Base-by-base conservation (phyloP, 2,113 vertebrate species). In the Athene cunicularia region DNA sequence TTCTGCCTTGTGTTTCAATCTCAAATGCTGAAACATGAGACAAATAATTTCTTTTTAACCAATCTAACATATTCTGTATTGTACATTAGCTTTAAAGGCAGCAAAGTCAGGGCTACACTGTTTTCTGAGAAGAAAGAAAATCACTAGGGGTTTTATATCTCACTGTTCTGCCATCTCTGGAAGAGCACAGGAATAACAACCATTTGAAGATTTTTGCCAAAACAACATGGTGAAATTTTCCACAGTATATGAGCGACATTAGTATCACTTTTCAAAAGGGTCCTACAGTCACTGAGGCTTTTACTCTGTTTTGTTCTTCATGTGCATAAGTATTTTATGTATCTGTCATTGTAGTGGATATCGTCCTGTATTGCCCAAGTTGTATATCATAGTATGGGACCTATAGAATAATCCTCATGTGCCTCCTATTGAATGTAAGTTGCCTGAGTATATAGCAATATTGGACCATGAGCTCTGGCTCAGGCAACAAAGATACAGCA, bases 331-430 rank as follows among this genome's bases (percentile, higher is more conserved):
- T 71, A 35, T 76, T 79, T 70, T 62, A 64, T 28, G 19, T 70
- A 21, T 86, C 58, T 76, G 24, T 70, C 9, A 2, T 17, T 53
- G 60, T 33, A 73, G 47, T 63, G 23, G 13, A 17, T 55, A 45
- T 58, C 22, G 8, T 62, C 33, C 35, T 53, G 3, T 47, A n/a
- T 49, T 66, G 27, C 27, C 33, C 30, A 73, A 39, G 49, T 64
- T 0, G 0, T 35, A 13, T 32, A 28, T n/a, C 7, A 2, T 8
- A 37, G 14, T 24, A 14, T 1, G 33, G 7, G 27, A 5, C 14
- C 28, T 56, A 1, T 9, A 43, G n/a, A 63, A 71, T 37, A 60
- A 18, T 7, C 59, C 11, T 23, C 2, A 2, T 12, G 5, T 86
- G 27, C 39, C 37, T 88, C 32, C 30, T 39, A 11, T 3, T 66